Conservation (phyloP, 2,113 vertebrate genomes). For the Malurus cyaneus region DNA sequence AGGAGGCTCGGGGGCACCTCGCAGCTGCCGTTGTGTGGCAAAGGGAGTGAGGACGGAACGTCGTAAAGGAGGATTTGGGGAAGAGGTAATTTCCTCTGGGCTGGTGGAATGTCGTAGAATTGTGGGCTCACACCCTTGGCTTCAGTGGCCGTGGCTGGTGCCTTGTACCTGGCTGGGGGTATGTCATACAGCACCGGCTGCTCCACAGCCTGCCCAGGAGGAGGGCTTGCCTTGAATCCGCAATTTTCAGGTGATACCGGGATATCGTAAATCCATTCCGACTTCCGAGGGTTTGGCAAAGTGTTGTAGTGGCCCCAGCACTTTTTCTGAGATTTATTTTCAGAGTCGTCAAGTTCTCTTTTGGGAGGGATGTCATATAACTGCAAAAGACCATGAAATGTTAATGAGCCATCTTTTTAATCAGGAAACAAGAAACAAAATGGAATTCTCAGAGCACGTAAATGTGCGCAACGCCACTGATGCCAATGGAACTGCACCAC, state of each 20-base stretch:
- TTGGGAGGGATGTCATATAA: conserved; percentile 75
- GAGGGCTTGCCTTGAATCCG: neutral
- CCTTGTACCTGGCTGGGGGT: conserved; percentile 44
- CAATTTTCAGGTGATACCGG: conserved; percentile 74
- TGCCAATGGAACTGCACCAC: rapidly evolving
- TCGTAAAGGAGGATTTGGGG: conserved; percentile 48
- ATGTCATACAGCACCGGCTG: conserved; percentile 29
- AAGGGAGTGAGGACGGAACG: neutral
- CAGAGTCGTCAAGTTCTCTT: conserved; percentile 61
- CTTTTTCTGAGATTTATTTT: conserved; percentile 44
- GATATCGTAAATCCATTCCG: conserved; percentile 87
- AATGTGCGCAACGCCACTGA: neutral
- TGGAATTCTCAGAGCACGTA: neutral
- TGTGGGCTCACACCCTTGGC: neutral
- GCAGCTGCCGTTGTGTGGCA: neutral
- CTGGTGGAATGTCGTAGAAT: neutral
- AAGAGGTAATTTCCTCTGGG: conserved; percentile 7
- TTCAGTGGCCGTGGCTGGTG: neutral
- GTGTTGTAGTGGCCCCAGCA: conserved; percentile 66
- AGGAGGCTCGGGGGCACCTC: conserved; percentile 37
- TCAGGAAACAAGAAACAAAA: neutral
- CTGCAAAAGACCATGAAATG: conserved; percentile 58
- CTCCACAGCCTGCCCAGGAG: neutral
- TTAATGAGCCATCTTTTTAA: neutral
- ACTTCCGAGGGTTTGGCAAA: conserved; percentile 76